Evolutionary conservation across 2,797 vertebrate species (phyloP).

Genomic region (Anomalospiza imberbis): DNA sequence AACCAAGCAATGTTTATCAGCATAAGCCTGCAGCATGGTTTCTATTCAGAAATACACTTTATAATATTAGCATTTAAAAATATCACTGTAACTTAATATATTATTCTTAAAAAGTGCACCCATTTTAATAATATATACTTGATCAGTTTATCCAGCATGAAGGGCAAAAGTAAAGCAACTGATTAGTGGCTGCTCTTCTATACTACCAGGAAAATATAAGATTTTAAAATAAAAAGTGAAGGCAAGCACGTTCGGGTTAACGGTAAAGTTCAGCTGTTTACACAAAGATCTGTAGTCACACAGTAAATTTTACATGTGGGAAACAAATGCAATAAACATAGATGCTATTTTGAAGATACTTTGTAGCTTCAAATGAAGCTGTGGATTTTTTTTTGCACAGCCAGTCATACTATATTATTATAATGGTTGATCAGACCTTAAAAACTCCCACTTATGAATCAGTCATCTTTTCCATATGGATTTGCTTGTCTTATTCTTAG

Average conservation of each 20-base stretch:
- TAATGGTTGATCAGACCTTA: background rate
- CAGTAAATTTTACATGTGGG: background rate
- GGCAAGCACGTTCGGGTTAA: background rate
- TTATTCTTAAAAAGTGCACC: background rate
- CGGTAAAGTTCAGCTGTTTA: background rate
- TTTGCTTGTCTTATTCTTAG: background rate
- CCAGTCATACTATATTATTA: background rate
- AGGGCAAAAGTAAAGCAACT: background rate
- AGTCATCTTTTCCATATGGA: background rate
- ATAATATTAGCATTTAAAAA: background rate
- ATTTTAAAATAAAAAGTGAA: background rate
- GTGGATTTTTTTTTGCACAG: background rate
- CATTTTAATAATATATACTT: background rate
- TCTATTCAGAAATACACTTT: background rate
- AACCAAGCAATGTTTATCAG: background rate
- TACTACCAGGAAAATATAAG: fast-evolving
- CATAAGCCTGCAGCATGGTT: background rate
- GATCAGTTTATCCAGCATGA: background rate
- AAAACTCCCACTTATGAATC: background rate
- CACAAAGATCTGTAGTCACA: background rate
- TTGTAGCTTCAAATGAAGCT: background rate
- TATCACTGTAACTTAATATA: background rate
- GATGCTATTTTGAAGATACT: background rate
- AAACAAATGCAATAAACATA: background rate
- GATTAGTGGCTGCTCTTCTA: background rate